Percentiles rank a stretch among this genome's conserved stretches.
Evolutionary conservation across 2,888 invertebrate species (phyloP).

Genomic region (Pseudanteris insignis): DNA sequence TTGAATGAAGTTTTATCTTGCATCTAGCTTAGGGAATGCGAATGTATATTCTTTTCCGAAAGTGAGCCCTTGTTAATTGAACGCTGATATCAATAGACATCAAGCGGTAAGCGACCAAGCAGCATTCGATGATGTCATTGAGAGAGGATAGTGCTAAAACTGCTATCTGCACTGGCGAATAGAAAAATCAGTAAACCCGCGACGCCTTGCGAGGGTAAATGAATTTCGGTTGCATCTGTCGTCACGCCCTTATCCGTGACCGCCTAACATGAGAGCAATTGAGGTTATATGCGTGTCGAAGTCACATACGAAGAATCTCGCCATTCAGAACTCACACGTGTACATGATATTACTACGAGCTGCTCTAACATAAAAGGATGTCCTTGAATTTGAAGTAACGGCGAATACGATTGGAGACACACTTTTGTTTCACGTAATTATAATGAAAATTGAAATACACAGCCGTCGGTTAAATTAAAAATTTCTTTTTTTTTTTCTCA

Average conservation of each 20-base stretch:
- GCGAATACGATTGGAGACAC: no score
- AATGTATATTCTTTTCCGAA: no score
- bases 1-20: no score
- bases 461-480: no score
- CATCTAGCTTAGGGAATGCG: no score
- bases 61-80: slow-evolving; percentile 22
- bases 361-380: no score
- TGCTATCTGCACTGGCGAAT: slow-evolving; percentile 38
- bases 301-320: slow-evolving; percentile 50
- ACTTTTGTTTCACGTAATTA: no score
- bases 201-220: slow-evolving; percentile 61
- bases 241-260: slow-evolving; percentile 61
- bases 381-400: slow-evolving; percentile 55
- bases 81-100: slow-evolving; percentile 13
- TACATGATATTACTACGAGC: no score
- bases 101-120: background rate
- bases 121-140: background rate
- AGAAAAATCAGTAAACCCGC: slow-evolving; percentile 58
- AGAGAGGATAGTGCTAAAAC: slow-evolving; percentile 18
- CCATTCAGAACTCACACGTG: slow-evolving; percentile 38
- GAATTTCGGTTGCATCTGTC: slow-evolving; percentile 65
- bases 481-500: no score
- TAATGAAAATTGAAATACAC: no score
- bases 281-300: slow-evolving; percentile 43
- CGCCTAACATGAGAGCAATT: slow-evolving; percentile 41